phyloP scores from a whole-genome alignment of 2,888 invertebrate genomes.

The Melieria omissa region DNA sequence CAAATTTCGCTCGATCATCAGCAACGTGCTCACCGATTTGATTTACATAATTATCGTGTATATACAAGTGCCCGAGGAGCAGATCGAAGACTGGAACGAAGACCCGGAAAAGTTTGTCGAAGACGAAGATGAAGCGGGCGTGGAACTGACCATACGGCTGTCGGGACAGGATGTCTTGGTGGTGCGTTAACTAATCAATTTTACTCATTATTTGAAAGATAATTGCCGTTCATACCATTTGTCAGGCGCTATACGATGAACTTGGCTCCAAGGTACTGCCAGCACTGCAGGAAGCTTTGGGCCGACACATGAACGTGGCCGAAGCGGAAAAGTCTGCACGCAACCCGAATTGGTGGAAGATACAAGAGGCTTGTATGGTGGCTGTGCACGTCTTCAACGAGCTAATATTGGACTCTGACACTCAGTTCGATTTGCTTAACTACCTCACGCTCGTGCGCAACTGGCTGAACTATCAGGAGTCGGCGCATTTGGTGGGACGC shows the following conservation, averaged over 20 bases:
- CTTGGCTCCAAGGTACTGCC: conserved; percentile 70
- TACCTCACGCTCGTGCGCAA: conserved; percentile 64
- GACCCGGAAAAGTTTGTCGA: conserved; percentile 77
- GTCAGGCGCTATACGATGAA: conserved; percentile 68
- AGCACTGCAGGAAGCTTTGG: conserved; percentile 71
- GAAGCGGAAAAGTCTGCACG: conserved; percentile 68
- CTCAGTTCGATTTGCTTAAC: conserved; percentile 64
- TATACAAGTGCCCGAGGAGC: conserved; percentile 77
- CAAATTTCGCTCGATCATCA: conserved; percentile 70
- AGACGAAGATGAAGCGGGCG: conserved; percentile 75
- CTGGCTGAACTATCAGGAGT: conserved; percentile 60
- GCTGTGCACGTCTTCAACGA: conserved; percentile 71
- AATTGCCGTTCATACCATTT: background rate
- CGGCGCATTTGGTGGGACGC: conserved; percentile 63
- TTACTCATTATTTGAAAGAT: background rate
- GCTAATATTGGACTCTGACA: conserved; percentile 60
- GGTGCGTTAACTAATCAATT: conserved; percentile 59
- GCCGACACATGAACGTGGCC: conserved; percentile 72
- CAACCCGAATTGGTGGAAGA: conserved; percentile 73
- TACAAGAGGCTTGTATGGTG: conserved; percentile 74
- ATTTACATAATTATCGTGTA: conserved; percentile 76
- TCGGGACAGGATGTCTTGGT: conserved; percentile 74
- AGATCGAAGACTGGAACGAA: conserved; percentile 72
- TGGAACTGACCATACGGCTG: conserved; percentile 73
- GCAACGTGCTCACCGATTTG: conserved; percentile 73